Percentiles rank a stretch among this genome's conserved stretches.
phyloP scores from a whole-genome alignment of 2,113 vertebrate species.

The Macrotus californicus region DNA sequence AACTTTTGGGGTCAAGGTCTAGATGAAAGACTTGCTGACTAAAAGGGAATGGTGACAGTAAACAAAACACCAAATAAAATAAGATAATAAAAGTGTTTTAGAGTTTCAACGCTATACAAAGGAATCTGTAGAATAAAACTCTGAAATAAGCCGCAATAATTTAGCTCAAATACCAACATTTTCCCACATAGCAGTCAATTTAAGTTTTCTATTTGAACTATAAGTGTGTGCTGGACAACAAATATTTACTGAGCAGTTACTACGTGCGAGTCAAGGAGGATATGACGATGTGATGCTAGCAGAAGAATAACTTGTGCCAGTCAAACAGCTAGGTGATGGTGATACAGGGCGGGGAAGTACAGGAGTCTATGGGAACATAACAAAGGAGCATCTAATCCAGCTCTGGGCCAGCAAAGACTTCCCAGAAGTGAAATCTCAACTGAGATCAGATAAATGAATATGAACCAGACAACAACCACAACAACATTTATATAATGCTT shows the following conservation, averaged over 20 bases:
- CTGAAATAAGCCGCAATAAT: not conserved
- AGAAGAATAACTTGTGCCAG: not conserved
- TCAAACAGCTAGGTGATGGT: not conserved
- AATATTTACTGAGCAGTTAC: not conserved
- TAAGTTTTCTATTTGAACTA: not conserved
- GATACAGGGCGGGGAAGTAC: not conserved
- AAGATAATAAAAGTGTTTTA: not conserved
- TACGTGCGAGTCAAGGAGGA: not conserved
- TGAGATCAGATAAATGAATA: not conserved
- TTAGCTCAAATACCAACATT: not conserved
- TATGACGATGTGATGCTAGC: not conserved
- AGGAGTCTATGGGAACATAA: not conserved
- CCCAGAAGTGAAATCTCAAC: not conserved
- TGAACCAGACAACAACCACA: not conserved
- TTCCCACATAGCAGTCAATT: not conserved
- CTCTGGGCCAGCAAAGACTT: not conserved
- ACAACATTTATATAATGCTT: not conserved
- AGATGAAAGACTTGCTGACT: not conserved
- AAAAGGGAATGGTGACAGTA: not conserved
- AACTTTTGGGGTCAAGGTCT: not conserved
- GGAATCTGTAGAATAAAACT: not conserved
- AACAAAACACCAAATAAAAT: not conserved
- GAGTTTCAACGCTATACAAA: not conserved
- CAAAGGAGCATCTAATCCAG: not conserved
- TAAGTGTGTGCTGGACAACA: not conserved